These are phyloP conservation scores for Poeciliopsis paucimaculata DNA, from an alignment of 2,797 vertebrate species.

Conservation along the genomic window DNA sequence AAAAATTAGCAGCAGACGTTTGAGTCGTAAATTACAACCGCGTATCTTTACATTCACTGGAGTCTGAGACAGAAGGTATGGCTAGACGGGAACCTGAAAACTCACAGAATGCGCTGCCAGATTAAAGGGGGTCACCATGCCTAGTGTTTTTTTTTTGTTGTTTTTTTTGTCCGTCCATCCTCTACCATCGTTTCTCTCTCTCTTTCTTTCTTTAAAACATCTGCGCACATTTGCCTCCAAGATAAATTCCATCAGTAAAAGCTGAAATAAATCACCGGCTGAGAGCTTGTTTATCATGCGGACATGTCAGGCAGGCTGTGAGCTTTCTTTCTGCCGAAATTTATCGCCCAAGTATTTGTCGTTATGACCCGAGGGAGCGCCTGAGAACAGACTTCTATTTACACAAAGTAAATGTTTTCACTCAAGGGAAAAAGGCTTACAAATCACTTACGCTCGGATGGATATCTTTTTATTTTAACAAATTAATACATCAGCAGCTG, in stretches of 20 bases:
- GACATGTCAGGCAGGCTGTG: not conserved
- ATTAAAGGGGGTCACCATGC: conserved; percentile 1
- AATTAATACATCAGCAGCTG: not conserved
- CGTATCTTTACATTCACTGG: not conserved
- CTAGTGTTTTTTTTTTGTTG: not conserved
- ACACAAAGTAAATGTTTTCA: not conserved
- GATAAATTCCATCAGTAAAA: conserved; percentile 28
- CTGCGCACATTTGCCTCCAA: conserved; percentile 10
- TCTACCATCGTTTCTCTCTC: conserved; percentile 1
- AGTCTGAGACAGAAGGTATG: not conserved
- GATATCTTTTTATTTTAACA: not conserved
- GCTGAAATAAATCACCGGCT: conserved; percentile 4
- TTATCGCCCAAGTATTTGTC: conserved; percentile 2
- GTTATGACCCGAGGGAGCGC: not conserved
- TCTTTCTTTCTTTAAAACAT: conserved; percentile 9
- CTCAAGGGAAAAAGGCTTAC: not conserved
- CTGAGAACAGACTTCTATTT: not conserved
- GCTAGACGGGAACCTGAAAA: not conserved
- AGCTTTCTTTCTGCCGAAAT: conserved; percentile 6
- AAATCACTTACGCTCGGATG: not conserved
- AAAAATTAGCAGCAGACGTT: conserved; percentile 3
- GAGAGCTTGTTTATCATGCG: conserved; percentile 14
- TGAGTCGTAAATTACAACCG: not conserved
- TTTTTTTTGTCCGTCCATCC: not conserved
- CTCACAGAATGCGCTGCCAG: not conserved